Base-by-base conservation (phyloP, 2,113 vertebrate genomes). In the Cephalopterus ornatus region DNA sequence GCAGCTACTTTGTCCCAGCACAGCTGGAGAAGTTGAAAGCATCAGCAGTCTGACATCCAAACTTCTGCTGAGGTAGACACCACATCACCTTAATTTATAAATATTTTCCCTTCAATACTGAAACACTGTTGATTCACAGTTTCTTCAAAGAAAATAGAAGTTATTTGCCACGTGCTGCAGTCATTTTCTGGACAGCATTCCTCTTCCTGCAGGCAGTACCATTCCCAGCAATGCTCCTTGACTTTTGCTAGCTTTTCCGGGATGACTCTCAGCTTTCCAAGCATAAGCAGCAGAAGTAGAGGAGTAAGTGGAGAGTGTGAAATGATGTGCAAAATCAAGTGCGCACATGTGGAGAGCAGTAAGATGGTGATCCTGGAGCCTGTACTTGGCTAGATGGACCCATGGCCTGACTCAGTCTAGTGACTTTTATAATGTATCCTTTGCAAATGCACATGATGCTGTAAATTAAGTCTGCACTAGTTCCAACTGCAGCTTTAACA, bases 361-460 rank as follows among this genome's bases (percentile, higher is more conserved):
- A 72, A 77, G 44, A 75, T 6, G 12, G 23, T 39, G 18, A 73
- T 15, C 18, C 82, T 39, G 14, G 24, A 72, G 27, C 47, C 14
- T n/a, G 6, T 10, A 82, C 24, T 44, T 58, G 28, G 30, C 16
- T n/a, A 55, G 35, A 28, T 1, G 2, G 50, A 82, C 11, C 11
- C 41, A 39, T 4, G 14, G 13, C 55, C 67, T 65, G 44, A 83
- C 41, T 52, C 58, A 14, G 7, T 53, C 39, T 6, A 74, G 56
- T 5, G 12, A 55, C 47, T 47, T 65, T 27, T 39, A 27, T 2
- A 42, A 26, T 0, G 4, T 8, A 55, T 17, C 24, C n/a, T 66
- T 71, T 46, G 7, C 20, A 87, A 87, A 62, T 2, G 3, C 8
- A 59, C 15, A 75, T 0, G 0, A 21, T 30, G 7, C 14, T 66